Percentiles rank a stretch among this genome's conserved stretches.
Evolutionary conservation across 2,888 invertebrate genomes (phyloP).

Genomic region (Mythimna ferrago): DNA sequence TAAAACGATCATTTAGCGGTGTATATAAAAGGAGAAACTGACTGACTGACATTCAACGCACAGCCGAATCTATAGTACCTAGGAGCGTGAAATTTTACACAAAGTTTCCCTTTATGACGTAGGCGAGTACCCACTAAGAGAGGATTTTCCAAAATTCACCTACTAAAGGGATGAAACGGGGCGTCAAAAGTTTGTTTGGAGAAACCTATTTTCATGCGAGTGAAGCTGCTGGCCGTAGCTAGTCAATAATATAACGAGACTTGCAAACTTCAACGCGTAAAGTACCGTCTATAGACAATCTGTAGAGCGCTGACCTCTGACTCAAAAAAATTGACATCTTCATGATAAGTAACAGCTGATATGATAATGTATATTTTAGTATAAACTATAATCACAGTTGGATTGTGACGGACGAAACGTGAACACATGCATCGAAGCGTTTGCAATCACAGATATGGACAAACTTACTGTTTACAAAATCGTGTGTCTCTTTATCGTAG

Average conservation of each 20-base stretch:
- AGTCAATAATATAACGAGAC: neutral
- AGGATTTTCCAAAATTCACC: too few relatives aligned
- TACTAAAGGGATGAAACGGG: too few relatives aligned
- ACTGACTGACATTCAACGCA: too few relatives aligned
- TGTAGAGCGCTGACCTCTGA: conserved; percentile 4
- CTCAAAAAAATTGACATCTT: neutral
- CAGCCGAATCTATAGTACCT: too few relatives aligned
- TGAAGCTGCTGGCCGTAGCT: too few relatives aligned
- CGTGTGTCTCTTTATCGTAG: conserved; percentile 63
- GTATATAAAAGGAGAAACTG: too few relatives aligned
- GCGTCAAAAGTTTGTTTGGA: too few relatives aligned
- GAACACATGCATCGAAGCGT: conserved; percentile 40
- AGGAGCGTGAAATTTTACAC: too few relatives aligned
- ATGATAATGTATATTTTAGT: neutral
- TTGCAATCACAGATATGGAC: conserved; percentile 46
- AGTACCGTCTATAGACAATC: conserved; percentile 7
- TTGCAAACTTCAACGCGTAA: neutral
- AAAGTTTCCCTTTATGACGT: too few relatives aligned
- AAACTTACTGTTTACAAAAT: conserved; percentile 51
- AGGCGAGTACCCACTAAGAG: too few relatives aligned
- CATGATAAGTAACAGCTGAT: neutral
- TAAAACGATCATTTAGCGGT: too few relatives aligned
- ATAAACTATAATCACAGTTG: conserved; percentile 7
- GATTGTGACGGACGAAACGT: conserved; percentile 48
- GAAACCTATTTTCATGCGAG: too few relatives aligned